Evolutionary conservation across 2,888 invertebrate species (phyloP).

Genomic region (Chymomyza caudatula): DNA sequence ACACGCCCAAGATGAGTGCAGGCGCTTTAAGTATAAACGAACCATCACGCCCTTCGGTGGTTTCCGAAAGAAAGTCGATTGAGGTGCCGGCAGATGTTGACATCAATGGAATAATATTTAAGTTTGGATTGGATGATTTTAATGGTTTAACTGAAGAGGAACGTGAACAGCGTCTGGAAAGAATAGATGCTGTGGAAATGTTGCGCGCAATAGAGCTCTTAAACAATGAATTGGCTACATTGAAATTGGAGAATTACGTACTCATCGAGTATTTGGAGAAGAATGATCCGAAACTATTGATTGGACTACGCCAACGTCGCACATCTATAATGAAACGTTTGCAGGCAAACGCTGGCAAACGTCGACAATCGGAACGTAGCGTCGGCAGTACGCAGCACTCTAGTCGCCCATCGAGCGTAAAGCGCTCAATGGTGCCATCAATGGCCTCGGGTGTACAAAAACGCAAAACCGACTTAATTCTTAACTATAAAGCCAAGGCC

Average conservation of each 20-base stretch:
- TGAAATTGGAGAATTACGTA: slow-evolving; percentile 71
- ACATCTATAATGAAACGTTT: slow-evolving; percentile 39
- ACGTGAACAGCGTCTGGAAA: slow-evolving; percentile 34
- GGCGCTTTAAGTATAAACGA: not conserved
- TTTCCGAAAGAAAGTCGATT: not conserved
- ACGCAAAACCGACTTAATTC: slow-evolving; percentile 56
- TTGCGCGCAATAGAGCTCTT: slow-evolving; percentile 58
- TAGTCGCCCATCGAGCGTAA: slow-evolving; percentile 47
- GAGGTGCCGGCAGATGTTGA: slow-evolving; percentile 46
- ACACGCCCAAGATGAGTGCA: not conserved
- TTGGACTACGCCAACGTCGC: slow-evolving; percentile 65
- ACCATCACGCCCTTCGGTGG: not conserved
- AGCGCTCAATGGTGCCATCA: slow-evolving; percentile 45
- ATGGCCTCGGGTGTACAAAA: slow-evolving; percentile 18
- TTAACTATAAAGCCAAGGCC: slow-evolving; percentile 72
- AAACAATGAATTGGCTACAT: slow-evolving; percentile 58
- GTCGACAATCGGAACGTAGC: not conserved
- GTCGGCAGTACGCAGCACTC: slow-evolving; percentile 31
- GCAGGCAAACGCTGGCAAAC: slow-evolving; percentile 31
- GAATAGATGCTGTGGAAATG: slow-evolving; percentile 68
- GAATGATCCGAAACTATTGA: slow-evolving; percentile 73
- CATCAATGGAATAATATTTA: slow-evolving; percentile 47
- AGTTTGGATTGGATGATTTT: slow-evolving; percentile 48
- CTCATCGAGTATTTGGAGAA: slow-evolving; percentile 74
- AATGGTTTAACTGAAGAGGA: slow-evolving; percentile 39